phyloP scores from a whole-genome alignment of 2,113 vertebrate species.

The Chlorodrepanis virens region DNA sequence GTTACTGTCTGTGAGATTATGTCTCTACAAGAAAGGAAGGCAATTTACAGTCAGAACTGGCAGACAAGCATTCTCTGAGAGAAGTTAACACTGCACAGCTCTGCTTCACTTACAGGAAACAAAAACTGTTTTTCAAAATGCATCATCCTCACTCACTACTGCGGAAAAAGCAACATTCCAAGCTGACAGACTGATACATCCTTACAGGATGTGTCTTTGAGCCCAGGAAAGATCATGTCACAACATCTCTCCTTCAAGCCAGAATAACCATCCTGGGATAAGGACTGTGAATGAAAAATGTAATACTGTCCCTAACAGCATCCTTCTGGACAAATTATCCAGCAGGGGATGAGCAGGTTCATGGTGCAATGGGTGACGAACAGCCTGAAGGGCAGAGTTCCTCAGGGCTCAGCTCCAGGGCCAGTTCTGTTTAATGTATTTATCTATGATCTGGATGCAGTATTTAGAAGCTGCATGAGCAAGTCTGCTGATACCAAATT shows the following conservation, averaged over 20 bases:
- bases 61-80: not conserved
- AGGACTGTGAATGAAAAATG: not conserved
- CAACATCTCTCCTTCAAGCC: not conserved
- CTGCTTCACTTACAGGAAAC: not conserved
- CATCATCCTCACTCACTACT: not conserved
- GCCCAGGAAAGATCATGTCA: not conserved
- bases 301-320: not conserved
- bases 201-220: not conserved
- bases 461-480: not conserved
- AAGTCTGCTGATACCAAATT: not conserved
- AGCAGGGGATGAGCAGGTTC: not conserved
- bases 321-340: not conserved
- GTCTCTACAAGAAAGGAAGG: not conserved
- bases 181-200: not conserved
- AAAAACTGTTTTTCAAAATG: not conserved
- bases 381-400: not conserved
- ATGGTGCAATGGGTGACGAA: not conserved
- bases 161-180: not conserved
- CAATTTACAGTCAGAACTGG: not conserved
- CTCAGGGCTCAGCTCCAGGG: not conserved
- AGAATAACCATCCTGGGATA: not conserved
- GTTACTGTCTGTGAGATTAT: not conserved
- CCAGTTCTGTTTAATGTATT: not conserved
- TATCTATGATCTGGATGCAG: not conserved
- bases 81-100: not conserved